Percentiles rank a stretch among this genome's conserved stretches.
These are phyloP conservation scores for Auanema sp. DNA, from an alignment of 2,888 invertebrate species.

Conservation along the genomic window DNA sequence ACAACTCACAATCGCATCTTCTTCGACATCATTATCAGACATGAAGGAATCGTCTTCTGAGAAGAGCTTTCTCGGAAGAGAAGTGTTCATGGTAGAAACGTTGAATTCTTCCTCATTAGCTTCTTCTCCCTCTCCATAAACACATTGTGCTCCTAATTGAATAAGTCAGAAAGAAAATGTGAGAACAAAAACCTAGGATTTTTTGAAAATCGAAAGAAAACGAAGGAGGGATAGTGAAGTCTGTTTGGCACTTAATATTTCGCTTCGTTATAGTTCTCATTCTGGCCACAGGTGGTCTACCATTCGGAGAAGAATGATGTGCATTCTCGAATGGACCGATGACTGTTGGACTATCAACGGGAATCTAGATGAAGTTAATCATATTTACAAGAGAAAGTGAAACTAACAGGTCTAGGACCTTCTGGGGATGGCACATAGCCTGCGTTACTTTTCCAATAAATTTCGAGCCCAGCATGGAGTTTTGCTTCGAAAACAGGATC, in stretches of 20 bases:
- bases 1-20: background rate
- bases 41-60: conserved; percentile 6
- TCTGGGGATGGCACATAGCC: conserved; percentile 39
- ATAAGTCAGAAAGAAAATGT: background rate
- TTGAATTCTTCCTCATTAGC: conserved; percentile 21
- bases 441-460: conserved; percentile 39
- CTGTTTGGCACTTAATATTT: conserved; percentile 27
- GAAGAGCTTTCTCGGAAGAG: conserved; percentile 16
- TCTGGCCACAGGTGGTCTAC: conserved; percentile 2
- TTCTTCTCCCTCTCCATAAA: conserved; percentile 2
- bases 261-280: conserved; percentile 15
- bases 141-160: conserved; percentile 13
- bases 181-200: background rate
- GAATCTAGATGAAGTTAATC: background rate
- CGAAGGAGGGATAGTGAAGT: conserved; percentile 30
- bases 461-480: conserved; percentile 29
- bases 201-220: conserved; percentile 27
- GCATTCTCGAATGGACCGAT: too few species aligned
- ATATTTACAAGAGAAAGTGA: background rate
- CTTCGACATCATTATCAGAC: conserved; percentile 6
- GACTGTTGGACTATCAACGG: conserved; percentile 5
- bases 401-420: conserved; percentile 28
- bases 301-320: background rate
- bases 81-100: conserved; percentile 15
- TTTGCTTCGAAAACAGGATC: conserved; percentile 35